Evolutionary conservation across 2,888 invertebrate species (phyloP), one percentile per base, ranked within the genome.

Genomic region (Dascillus cervinus): DNA sequence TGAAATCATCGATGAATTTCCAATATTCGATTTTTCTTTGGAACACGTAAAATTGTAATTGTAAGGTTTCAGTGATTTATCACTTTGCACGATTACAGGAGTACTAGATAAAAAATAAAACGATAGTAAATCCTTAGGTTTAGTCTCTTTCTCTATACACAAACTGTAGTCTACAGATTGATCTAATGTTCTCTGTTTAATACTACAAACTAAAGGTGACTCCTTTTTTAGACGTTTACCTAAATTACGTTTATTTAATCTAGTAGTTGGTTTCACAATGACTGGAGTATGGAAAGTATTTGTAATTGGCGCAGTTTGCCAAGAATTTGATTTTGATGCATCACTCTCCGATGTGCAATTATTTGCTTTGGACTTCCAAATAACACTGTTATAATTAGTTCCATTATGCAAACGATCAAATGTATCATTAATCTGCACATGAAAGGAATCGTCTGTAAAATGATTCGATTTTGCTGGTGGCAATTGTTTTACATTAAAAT

Each of bases 391-490:
- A 19, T 34, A 25, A 13, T 21, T 37, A 35, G 30, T 35, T 40
- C 11, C 34, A 22, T 3, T 34, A 43, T 44, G 8, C 22, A 56
- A 27, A 17, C 47, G 46, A 34, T 57, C 56, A 39, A 57, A 57
- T 3, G 54, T 53, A 34, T 52, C 44, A 8, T 53, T 46, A n/a
- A 37, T 20, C 4, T 13, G 11, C 11, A 44, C 28, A 8, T 46
- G 33, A 3, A 51, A 14, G 5, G 51, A 51, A 32, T 48, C 48
- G 19, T 48, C 42, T 4, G 34, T 27, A 29, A 51, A 25, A 22
- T 43, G 31, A 13, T 39, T 31, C 10, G 32, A 32, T 27, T 32
- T 22, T 22, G 40, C 34, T 11, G 30, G 26, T 9, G 47, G 43
- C 10, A 49, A 26, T 21, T 45, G 44, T 30, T 42, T 43, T 11